Base-by-base conservation (phyloP, 2,888 invertebrate species). In the Eristalis tenax region DNA sequence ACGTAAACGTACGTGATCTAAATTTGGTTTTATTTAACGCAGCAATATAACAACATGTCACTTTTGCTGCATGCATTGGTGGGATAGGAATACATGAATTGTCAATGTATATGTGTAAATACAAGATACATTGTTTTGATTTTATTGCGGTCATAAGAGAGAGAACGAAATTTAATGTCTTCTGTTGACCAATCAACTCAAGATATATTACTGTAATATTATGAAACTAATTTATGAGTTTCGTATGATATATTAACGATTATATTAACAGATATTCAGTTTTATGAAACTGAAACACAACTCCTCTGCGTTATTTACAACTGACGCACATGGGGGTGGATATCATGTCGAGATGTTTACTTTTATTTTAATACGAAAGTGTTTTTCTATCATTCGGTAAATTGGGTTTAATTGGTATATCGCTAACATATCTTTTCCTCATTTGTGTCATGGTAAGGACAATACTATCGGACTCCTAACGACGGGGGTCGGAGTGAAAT, bases 361-460 rank as follows among this genome's bases (percentile, higher is more conserved):
- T 70, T 82, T 70, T 69, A 65, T 63, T 81, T 75, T 57, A 82
- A 70, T 68, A 70, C 28, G 81, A 76, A 76, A 82, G 75, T 70
- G 69, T 69, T 74, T 76, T 82, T 70, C 43, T 63, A 65, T 76
- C 69, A 65, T 64, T 70, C 81, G 40, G 69, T 75, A 82, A 82
- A 82, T 82, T 82, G 75, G 70, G 75, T 82, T 82, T 76, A 82
- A 82, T 82, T 76, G 75, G 81, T 40, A 75, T 82, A 76, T 82
- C 65, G 65, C 81, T 69, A 32, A 70, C 75, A 75, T 32, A 69
- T 40, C 35, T 64, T 65, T 64, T 63, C 70, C 23, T 68, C 28
- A 65, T 82, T 82, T 82, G 70, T 70, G 59, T 35, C 38, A 64
- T 68, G 56, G 63, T 56, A 22, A 59, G 64, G 81, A 75, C 69